Base-by-base conservation (phyloP, 2,113 vertebrate species). In the Silurus meridionalis region DNA sequence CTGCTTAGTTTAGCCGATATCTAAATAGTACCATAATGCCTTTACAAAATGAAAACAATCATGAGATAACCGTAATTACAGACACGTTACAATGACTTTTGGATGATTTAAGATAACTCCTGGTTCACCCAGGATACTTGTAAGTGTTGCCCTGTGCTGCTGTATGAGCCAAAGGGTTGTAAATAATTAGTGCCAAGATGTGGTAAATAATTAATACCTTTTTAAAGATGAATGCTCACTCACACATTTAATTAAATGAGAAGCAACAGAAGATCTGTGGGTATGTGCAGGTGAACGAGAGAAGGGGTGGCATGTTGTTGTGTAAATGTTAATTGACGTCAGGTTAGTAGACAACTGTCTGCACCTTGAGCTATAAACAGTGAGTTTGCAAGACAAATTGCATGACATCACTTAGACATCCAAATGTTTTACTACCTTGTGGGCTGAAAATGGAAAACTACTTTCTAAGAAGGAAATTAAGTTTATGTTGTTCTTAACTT, bases 151-250 rank as follows among this genome's bases (percentile, higher is more conserved):
- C 5, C 13, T 48, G 10, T 8, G 52, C 60, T 55, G 46, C n/a
- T 75, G 58, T 75, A 6, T 63, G 25, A 72, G 80, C 85, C 58
- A 75, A 53, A 23, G 46, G 1, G 58, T 13, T 75, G 5, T 66
- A 83, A 86, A 77, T 87, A 83, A 82, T 83, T 83, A 83, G 71
- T 67, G 80, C 7, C 61, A 66, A 58, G 28, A 52, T 67, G 53
- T 8, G 19, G 19, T 87, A 72, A 87, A 87, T 87, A 87, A 87
- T 87, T 87, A 5, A 87, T 21, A 82, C 13, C 85, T 67, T 77
- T 77, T 87, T 25, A 87, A 87, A 78, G 52, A 83, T 83, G 71
- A 48, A 83, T 87, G 71, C 80, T 55, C 25, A 75, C 48, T 87
- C 71, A 87, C 71, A 77, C 80, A 77, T 87, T 75, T 28, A 21